Conservation (phyloP, 1,140 invertebrate species). For the Drosophila sucinea region DNA sequence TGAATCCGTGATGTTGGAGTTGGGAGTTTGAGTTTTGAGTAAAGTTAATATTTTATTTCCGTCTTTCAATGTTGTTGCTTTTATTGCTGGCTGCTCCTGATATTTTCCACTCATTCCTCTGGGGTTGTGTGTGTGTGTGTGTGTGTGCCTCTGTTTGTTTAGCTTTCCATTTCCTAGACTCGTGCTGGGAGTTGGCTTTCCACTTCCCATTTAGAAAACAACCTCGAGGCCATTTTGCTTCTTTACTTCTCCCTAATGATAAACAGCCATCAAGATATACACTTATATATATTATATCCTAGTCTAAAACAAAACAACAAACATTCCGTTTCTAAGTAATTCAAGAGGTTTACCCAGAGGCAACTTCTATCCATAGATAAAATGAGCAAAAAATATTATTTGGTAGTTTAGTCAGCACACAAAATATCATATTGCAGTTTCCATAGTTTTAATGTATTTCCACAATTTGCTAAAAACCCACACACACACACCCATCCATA, state of each 20-base stretch:
- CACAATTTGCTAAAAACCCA: conserved; percentile 23
- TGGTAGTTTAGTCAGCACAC: conserved; percentile 30
- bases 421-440: conserved; percentile 48
- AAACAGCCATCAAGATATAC: conserved; percentile 33
- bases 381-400: conserved; percentile 24
- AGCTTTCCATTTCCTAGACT: conserved; percentile 32
- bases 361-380: neutral
- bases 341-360: conserved; percentile 21
- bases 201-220: conserved; percentile 46
- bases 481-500: conserved; percentile 13
- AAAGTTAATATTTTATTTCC: conserved; percentile 79
- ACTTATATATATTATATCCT: conserved; percentile 38
- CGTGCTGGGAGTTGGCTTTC: conserved; percentile 8
- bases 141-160: conserved; percentile 39
- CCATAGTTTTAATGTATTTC: conserved; percentile 36
- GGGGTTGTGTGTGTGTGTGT: neutral
- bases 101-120: conserved; percentile 17
- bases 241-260: conserved; percentile 31
- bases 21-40: conserved; percentile 56
- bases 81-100: neutral
- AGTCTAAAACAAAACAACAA: conserved; percentile 38
- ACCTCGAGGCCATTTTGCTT: conserved; percentile 40
- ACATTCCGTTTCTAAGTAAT: conserved; percentile 37
- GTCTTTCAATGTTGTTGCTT: conserved; percentile 34
- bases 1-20: conserved; percentile 44